Evolutionary conservation across 2,113 vertebrate species (phyloP).

Genomic region (Dryoscopus gambensis): DNA sequence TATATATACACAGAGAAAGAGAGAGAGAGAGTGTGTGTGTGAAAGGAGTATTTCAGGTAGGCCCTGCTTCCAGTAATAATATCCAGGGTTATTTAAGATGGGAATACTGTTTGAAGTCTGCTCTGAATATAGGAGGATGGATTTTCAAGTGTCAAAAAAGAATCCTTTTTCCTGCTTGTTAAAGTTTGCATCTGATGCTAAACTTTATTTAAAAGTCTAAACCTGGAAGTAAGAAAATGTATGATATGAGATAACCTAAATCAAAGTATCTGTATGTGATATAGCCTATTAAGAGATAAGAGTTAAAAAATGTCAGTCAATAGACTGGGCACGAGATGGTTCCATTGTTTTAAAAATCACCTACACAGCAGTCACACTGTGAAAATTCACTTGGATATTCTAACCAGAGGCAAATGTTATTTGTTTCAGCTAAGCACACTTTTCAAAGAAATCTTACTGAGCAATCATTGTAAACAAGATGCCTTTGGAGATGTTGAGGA

Average conservation of each 20-base stretch:
- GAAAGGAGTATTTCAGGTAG: neutral
- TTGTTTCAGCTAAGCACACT: neutral
- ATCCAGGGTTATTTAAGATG: neutral
- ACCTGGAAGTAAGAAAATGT: neutral
- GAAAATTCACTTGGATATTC: neutral
- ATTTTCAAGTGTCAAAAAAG: neutral
- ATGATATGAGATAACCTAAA: neutral
- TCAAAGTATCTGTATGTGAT: neutral
- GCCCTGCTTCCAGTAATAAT: neutral
- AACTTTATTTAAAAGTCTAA: neutral
- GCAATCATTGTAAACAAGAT: neutral
- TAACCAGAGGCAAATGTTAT: neutral
- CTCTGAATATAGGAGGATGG: neutral
- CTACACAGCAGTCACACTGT: neutral
- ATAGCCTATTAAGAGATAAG: neutral
- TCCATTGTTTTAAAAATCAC: neutral
- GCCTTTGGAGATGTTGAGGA: neutral
- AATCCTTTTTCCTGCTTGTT: neutral
- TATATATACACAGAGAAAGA: neutral
- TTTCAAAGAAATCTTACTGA: neutral
- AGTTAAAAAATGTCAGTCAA: neutral
- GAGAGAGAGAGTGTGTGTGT: neutral
- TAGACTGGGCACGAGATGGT: rapidly evolving
- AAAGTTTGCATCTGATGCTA: neutral
- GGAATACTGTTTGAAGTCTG: neutral